A percentile compares a stretch with the other conserved stretches of the same genome.
These are phyloP conservation scores for Chrysina gloriosa DNA, from an alignment of 2,888 invertebrate species.

Conservation along the genomic window DNA sequence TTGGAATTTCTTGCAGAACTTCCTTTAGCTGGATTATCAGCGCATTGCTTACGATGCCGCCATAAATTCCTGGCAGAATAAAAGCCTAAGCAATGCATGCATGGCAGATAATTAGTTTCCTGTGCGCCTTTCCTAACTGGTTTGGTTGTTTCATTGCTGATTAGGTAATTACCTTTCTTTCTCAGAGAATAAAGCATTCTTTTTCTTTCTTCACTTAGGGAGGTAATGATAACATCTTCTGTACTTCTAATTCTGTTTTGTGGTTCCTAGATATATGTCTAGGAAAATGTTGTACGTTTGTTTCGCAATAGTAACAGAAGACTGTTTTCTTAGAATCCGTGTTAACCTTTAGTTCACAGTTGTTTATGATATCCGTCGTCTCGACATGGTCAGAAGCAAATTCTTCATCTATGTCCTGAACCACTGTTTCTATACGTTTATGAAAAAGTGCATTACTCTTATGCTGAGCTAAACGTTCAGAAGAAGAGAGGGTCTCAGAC, in stretches of 20 bases:
- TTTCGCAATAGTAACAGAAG: too few relatives aligned
- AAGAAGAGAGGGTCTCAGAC: too few relatives aligned
- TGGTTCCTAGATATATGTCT: neutral
- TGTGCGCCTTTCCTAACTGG: neutral
- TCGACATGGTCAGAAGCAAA: too few relatives aligned
- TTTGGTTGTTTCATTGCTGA: neutral
- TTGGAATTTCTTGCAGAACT: neutral
- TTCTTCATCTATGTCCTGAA: too few relatives aligned
- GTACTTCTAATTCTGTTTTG: neutral
- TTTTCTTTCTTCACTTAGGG: conserved; percentile 2
- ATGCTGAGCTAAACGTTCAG: too few relatives aligned
- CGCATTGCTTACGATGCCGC: conserved; percentile 23
- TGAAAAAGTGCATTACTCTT: too few relatives aligned
- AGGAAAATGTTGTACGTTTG: too few relatives aligned
- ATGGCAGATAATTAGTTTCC: conserved; percentile 3
- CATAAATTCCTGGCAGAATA: conserved; percentile 25
- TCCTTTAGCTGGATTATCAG: neutral
- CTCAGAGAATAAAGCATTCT: neutral
- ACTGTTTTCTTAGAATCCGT: too few relatives aligned
- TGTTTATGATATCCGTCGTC: too few relatives aligned
- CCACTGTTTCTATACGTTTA: too few relatives aligned
- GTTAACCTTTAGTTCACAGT: too few relatives aligned
- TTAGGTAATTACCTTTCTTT: neutral
- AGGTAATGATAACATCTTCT: neutral
- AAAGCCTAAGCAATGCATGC: conserved; percentile 11